Evolutionary conservation across 1,140 invertebrate genomes (phyloP), one percentile per base, ranked within the genome.

Genomic region (Pinna nobilis): DNA sequence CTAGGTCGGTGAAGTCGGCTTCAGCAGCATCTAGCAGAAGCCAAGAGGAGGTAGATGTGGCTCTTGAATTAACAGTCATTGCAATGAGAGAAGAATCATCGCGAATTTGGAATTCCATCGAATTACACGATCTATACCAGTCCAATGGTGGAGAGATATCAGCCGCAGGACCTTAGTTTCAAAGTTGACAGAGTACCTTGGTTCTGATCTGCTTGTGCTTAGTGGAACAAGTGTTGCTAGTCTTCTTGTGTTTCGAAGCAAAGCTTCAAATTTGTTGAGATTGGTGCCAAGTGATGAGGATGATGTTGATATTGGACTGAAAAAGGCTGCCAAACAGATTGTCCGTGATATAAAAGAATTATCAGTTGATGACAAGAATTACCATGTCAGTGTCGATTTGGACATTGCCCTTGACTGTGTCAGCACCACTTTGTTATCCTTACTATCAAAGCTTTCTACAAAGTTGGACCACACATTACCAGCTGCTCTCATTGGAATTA

Each of bases 401-500:
- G 2, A 39, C 9, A 4, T 25, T 15, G 28, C 20, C 37, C 2
- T 5, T 20, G 51, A 68, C 11, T 9, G 6, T 2, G 33, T 39
- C 0, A 68, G 66, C 39, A 6, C 18, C 1, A 68, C 66, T 32
- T 25, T 68, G 1, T 7, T 68, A 1, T 15, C 1, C 4, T 32
- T 68, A n/a, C 28, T 68, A 39, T 1, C 11, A 2, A 57, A 35
- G 3, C 23, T 70, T 20, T 70, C 68, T 4, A 1, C 3, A 11
- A 67, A 60, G 18, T 20, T 65, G 1, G 37, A 73, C 35, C 11
- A 35, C 30, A 60, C 69, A 5, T 49, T 67, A 13, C 65, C 77
- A 20, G 50, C 74, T 37, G 18, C 74, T 9, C 50, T 77, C 3
- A 79, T 79, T n/a, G 57, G 70, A 18, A 55, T 44, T 30, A 79